Evolutionary conservation across 2,113 vertebrate species (phyloP).

Genomic region (Sinocyclocheilus maitianheensis): DNA sequence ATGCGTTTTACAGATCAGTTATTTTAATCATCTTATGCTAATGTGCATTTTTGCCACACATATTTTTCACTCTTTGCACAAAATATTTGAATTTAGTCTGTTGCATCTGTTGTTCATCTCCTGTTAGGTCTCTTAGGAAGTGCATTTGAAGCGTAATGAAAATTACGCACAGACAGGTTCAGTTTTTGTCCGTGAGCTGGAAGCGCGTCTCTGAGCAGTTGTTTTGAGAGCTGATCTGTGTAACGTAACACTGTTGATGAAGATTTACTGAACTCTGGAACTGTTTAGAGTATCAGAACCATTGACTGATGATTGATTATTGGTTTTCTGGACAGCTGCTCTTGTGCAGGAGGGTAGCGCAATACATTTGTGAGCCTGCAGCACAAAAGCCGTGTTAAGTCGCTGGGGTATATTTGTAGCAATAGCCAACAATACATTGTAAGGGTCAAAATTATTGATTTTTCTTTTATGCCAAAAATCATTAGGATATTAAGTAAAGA

Average conservation of each 20-base stretch:
- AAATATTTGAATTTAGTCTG: not conserved
- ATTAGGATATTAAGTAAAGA: too few species aligned
- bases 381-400: too few species aligned
- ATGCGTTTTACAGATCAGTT: not conserved
- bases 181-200: too few species aligned
- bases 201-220: not conserved
- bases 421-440: too few species aligned
- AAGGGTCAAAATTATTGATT: too few species aligned
- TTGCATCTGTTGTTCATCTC: not conserved
- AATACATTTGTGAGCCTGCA: not conserved
- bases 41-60: not conserved
- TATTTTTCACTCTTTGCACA: not conserved
- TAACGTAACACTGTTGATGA: not conserved
- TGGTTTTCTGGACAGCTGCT: slow-evolving; percentile 65
- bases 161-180: not conserved
- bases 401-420: too few species aligned
- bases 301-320: slow-evolving; percentile 56
- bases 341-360: not conserved
- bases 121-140: not conserved
- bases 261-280: not conserved
- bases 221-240: not conserved
- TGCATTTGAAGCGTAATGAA: not conserved
- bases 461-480: too few species aligned
- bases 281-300: not conserved
- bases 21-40: not conserved